phyloP scores from a whole-genome alignment of 2,797 vertebrate species.

The Yasuhikotakia modesta region DNA sequence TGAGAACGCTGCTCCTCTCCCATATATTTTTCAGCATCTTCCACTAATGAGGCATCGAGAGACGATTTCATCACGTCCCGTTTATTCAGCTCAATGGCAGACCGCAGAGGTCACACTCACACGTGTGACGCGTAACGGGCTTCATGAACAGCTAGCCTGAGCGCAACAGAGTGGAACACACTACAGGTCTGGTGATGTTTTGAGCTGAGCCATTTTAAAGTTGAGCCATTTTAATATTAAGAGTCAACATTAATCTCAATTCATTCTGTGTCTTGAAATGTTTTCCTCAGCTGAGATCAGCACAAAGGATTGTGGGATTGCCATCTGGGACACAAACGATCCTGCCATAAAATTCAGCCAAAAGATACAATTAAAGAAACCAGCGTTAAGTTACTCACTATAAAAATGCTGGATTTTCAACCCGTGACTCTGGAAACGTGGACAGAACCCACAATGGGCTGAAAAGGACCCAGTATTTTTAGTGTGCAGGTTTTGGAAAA shows the following conservation, averaged over 20 bases:
- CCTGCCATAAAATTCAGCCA: too few relatives aligned
- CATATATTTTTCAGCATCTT: conserved; percentile 50
- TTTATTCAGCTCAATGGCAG: conserved; percentile 18
- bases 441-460: too few relatives aligned
- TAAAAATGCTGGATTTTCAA: too few relatives aligned
- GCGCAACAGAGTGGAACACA: not conserved
- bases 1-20: not conserved
- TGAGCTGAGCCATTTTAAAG: not conserved
- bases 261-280: not conserved
- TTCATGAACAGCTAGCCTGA: not conserved
- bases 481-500: too few relatives aligned
- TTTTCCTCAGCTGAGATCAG: not conserved
- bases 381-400: too few relatives aligned
- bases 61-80: conserved; percentile 33
- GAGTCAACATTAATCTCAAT: not conserved
- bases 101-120: conserved; percentile 34
- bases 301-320: not conserved
- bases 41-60: conserved; percentile 55
- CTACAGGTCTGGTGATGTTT: not conserved
- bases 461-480: too few relatives aligned
- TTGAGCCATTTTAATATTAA: conserved; percentile 1
- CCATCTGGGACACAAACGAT: too few relatives aligned
- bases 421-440: too few relatives aligned
- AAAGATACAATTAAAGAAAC: too few relatives aligned
- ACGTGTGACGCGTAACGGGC: not conserved